These are phyloP conservation scores for Anas bahamensis DNA, from an alignment of 2,797 vertebrate species.

Conservation along the genomic window DNA sequence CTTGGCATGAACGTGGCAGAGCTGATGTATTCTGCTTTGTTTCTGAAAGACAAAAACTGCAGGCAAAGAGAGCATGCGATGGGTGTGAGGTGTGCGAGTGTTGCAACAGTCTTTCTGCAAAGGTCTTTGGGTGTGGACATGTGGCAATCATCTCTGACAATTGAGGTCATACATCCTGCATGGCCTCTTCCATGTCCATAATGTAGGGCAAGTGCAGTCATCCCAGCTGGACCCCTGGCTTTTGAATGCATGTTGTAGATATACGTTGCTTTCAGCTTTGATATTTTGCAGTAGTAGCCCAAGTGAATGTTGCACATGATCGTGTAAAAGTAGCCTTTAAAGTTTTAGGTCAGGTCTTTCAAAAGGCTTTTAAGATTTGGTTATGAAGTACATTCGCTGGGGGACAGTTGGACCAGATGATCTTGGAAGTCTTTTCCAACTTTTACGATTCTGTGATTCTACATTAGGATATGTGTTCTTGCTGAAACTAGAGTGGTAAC, in stretches of 20 bases:
- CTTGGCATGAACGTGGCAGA: rapidly evolving
- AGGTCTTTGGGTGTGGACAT: not conserved
- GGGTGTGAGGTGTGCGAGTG: not conserved
- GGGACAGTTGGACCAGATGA: too few relatives aligned
- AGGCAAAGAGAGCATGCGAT: not conserved
- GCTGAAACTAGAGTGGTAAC: not conserved
- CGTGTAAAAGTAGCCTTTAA: rapidly evolving
- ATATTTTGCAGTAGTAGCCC: not conserved
- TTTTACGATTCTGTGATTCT: too few relatives aligned
- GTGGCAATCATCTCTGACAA: rapidly evolving
- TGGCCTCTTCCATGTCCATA: not conserved
- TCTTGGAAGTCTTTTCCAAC: too few relatives aligned
- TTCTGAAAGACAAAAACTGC: not conserved
- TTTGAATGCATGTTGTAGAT: not conserved
- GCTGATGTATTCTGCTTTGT: not conserved
- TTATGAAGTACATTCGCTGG: not conserved
- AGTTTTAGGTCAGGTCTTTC: not conserved
- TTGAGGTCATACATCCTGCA: too few relatives aligned
- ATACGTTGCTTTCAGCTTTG: not conserved
- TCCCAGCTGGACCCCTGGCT: not conserved
- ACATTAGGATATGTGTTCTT: not conserved
- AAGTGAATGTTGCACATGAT: not conserved
- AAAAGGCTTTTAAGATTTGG: not conserved
- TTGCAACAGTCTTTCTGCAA: not conserved
- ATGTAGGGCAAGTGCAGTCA: not conserved